Percentiles rank a stretch among this genome's conserved stretches.
Evolutionary conservation across 2,113 vertebrate genomes (phyloP).

Genomic region (Nettapus auritus): DNA sequence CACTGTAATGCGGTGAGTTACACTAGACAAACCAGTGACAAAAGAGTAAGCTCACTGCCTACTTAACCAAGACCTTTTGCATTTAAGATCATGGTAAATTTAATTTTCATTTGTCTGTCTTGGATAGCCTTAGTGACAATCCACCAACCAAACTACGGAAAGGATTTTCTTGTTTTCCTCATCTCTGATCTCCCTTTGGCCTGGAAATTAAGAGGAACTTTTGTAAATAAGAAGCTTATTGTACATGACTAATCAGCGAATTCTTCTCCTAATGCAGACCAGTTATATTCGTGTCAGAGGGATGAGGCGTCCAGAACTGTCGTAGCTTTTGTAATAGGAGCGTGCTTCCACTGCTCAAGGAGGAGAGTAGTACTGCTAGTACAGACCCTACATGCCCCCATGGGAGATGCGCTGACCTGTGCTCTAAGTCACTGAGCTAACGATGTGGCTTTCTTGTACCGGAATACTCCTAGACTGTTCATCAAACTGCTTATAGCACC

Average conservation of each 20-base stretch:
- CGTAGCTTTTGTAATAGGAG: constrained; percentile 8
- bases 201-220: background rate
- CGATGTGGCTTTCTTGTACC: background rate
- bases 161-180: background rate
- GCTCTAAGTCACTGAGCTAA: background rate
- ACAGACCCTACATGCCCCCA: background rate
- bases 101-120: background rate
- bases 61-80: background rate
- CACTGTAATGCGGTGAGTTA: background rate
- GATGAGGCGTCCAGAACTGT: background rate
- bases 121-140: background rate
- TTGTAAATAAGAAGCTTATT: background rate
- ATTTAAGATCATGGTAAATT: background rate
- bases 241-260: background rate
- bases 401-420: background rate
- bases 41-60: background rate
- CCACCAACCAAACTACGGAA: background rate
- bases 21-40: background rate
- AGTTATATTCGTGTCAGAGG: background rate
- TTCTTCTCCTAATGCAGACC: background rate
- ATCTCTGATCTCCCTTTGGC: background rate
- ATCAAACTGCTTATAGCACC: background rate
- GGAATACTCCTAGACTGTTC: background rate
- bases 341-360: background rate
- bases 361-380: background rate